A percentile compares a stretch with the other conserved stretches of the same genome.
These are phyloP conservation scores for Mizuhopecten yessoensis DNA, from an alignment of 1,140 invertebrate genomes.

Conservation along the genomic window DNA sequence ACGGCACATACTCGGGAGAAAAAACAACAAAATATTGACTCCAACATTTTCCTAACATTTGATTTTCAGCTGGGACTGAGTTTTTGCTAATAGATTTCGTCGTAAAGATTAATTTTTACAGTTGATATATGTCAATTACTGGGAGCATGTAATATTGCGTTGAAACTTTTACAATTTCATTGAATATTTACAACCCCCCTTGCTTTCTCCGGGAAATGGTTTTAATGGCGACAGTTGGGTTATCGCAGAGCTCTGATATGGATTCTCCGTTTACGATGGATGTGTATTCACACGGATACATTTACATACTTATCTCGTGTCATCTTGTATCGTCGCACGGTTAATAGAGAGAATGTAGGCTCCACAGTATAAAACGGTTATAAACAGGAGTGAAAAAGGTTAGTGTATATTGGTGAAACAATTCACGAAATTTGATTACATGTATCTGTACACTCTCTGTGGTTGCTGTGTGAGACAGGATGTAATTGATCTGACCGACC, in stretches of 20 bases:
- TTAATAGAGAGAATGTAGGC: neutral
- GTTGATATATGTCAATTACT: neutral
- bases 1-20: neutral
- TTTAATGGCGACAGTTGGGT: neutral
- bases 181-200: neutral
- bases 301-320: neutral
- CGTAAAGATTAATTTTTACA: neutral
- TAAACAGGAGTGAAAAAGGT: neutral
- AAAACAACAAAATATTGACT: neutral
- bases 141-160: neutral
- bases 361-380: neutral
- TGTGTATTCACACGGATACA: neutral
- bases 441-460: neutral
- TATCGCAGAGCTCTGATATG: neutral
- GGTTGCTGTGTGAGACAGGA: no score
- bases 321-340: neutral
- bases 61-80: neutral
- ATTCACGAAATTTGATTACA: neutral
- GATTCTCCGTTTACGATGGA: neutral
- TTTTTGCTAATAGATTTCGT: neutral
- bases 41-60: neutral
- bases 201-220: neutral
- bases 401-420: neutral
- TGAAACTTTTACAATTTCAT: neutral
- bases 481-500: neutral